Base-by-base conservation (phyloP, 2,888 invertebrate species). In the Ferrisia virgata region DNA sequence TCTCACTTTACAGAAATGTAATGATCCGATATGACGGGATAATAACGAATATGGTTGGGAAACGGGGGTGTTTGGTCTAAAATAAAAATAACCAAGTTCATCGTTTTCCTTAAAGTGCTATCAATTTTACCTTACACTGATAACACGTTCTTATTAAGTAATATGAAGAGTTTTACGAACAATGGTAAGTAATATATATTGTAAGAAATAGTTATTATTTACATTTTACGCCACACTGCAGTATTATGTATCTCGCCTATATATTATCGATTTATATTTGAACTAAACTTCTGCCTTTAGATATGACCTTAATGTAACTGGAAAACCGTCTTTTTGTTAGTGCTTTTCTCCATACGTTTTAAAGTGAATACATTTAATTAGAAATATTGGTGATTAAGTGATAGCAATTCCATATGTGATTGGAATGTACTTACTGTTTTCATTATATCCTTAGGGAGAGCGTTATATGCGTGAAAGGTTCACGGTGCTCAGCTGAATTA, bases 211-310 rank as follows among this genome's bases (percentile, higher is more conserved):
- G 33, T 72, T 33, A 72, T n/a, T 72, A 72, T 72, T 72, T 33
- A 8, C 72, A 72, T 72, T 69, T 69, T 40, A 25, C 36, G 40
- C 64, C 82, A 82, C 82, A 69, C 82, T 82, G 69, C 69, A 82
- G 82, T 82, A 69, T 43, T 82, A 82, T 82, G 69, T 69, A 82
- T 64, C 82, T 82, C 82, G 76, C 82, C 72, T 82, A 82, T 69
- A 72, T 82, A 82, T 72, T 82, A 82, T 82, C 76, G 76, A 82
- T 82, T 82, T 82, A 69, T 82, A 72, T 31, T 43, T 82, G 82
- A 25, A 69, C 69, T 43, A 69, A 82, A 82, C n/a, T 25, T 82
- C 36, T 76, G 47, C 76, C 47, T 76, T 72, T 28, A 31, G 40
- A 76, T 43, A 82, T 82, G 82, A 82, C 82, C 82, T 82, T 82